phyloP scores from a whole-genome alignment of 2,888 invertebrate genomes.

The Hoplodrina ambigua region DNA sequence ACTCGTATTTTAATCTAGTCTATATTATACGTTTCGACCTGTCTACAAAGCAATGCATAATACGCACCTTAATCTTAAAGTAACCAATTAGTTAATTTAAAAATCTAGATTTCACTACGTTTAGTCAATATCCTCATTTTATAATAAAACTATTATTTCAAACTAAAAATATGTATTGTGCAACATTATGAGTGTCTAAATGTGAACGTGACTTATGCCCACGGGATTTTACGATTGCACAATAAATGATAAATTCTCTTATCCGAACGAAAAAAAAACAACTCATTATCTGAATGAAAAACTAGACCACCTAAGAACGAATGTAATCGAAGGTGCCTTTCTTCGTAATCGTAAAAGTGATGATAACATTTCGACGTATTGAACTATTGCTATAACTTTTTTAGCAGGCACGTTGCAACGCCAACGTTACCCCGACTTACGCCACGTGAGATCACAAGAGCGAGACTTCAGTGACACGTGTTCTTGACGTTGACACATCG shows the following conservation, averaged over 20 bases:
- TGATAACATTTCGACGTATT: conserved; percentile 13
- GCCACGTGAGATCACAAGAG: conserved; percentile 53
- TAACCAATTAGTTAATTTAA: no score
- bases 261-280: neutral
- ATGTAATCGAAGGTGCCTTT: neutral
- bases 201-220: neutral
- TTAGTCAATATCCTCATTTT: no score
- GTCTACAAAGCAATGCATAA: no score
- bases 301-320: neutral
- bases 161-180: no score
- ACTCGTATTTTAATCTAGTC: neutral
- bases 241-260: conserved; percentile 10
- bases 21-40: neutral
- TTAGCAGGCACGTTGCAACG: conserved; percentile 52
- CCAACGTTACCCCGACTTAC: neutral
- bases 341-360: neutral
- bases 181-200: no score
- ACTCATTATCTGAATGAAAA: neutral
- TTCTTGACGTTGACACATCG: conserved; percentile 34
- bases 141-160: no score
- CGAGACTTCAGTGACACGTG: conserved; percentile 48
- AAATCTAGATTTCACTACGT: no score
- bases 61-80: no score
- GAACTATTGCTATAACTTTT: conserved; percentile 46
- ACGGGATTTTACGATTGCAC: conserved; percentile 22